A percentile compares a stretch with the other conserved stretches of the same genome.
These are phyloP conservation scores for Platichthys stellatus DNA, from an alignment of 2,113 vertebrate genomes.

Conservation along the genomic window DNA sequence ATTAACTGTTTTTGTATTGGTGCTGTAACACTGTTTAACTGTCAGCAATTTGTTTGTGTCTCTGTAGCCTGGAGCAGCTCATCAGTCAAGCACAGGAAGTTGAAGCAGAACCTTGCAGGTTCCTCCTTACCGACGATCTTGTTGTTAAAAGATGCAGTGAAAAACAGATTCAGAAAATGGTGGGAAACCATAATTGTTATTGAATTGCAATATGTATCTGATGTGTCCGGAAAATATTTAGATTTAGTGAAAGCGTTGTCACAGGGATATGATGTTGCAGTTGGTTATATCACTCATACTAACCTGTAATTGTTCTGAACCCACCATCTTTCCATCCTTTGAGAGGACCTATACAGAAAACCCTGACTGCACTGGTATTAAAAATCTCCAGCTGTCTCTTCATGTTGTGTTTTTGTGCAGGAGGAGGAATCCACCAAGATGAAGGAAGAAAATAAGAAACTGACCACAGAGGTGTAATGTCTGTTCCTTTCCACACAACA, in stretches of 20 bases:
- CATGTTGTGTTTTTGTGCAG: constrained; percentile 40
- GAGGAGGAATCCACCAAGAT: constrained; percentile 41
- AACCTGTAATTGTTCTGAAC: too few relatives aligned
- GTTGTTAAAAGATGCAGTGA: constrained; percentile 7
- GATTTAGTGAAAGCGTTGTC: background rate
- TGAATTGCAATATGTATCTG: background rate
- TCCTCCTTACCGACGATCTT: background rate
- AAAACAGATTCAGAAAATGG: constrained; percentile 41
- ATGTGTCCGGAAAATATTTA: too few relatives aligned
- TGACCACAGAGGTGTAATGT: constrained; percentile 50
- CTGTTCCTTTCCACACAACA: background rate
- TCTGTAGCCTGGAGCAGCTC: constrained; percentile 55
- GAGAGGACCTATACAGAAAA: too few relatives aligned
- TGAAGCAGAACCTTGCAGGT: constrained; percentile 39
- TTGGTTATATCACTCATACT: background rate
- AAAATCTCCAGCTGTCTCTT: background rate
- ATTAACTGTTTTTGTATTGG: background rate
- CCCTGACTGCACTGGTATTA: too few relatives aligned
- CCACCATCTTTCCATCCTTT: too few relatives aligned
- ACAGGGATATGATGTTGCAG: background rate
- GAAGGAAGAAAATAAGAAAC: constrained; percentile 52
- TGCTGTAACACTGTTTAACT: background rate
- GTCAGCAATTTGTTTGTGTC: background rate
- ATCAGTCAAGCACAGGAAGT: constrained; percentile 25
- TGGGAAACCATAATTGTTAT: constrained; percentile 10